These are phyloP conservation scores for Deroplatys truncata DNA, from an alignment of 2,888 invertebrate genomes.

Conservation along the genomic window DNA sequence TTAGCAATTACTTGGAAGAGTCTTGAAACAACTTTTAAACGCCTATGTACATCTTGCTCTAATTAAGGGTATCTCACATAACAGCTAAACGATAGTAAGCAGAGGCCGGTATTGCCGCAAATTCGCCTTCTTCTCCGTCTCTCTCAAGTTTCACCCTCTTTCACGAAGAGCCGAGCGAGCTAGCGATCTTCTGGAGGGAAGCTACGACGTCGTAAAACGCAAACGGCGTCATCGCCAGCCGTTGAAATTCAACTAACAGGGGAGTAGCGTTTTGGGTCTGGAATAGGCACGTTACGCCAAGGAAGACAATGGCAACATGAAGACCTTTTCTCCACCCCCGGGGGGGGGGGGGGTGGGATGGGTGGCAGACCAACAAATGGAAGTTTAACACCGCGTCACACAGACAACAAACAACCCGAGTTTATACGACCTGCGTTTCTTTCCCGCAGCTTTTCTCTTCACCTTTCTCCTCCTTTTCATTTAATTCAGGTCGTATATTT, in stretches of 20 bases:
- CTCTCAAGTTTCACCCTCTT: constrained; percentile 5
- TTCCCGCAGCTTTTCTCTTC: background rate
- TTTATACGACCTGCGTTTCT: background rate
- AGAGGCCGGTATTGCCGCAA: background rate
- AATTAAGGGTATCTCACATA: no score
- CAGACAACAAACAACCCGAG: background rate
- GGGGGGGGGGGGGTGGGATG: background rate
- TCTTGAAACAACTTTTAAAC: no score
- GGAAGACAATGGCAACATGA: constrained; percentile 29
- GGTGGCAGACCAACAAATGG: background rate
- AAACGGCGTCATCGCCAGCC: constrained; percentile 34
- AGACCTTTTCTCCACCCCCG: background rate
- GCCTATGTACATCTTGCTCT: no score
- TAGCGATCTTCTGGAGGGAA: no score
- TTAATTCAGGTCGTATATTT: no score
- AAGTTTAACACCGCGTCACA: background rate
- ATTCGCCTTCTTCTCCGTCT: background rate
- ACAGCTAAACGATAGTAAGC: background rate
- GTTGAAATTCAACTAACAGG: constrained; percentile 35
- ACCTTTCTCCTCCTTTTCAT: no score
- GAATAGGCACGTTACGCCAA: constrained; percentile 23
- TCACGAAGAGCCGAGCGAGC: background rate
- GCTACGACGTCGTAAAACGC: constrained; percentile 32
- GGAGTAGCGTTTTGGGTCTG: constrained; percentile 3
- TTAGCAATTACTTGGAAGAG: no score